A percentile compares a stretch with the other conserved stretches of the same genome.
Conservation (phyloP, 2,888 invertebrate species). For the Endotricha flammealis region DNA sequence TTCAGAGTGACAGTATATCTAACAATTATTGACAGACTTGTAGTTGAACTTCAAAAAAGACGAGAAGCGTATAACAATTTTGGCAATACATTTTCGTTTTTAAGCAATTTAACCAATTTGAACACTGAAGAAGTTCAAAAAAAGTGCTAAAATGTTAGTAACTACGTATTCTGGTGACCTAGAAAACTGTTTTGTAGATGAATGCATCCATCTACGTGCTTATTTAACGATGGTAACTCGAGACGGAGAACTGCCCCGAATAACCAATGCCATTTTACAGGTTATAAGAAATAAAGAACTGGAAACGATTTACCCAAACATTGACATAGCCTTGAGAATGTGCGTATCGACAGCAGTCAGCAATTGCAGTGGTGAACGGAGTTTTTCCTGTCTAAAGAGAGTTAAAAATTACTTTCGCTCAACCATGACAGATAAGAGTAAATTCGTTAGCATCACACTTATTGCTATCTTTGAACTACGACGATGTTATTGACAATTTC, state of each 20-base stretch:
- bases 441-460: too few relatives aligned
- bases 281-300: too few relatives aligned
- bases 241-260: too few relatives aligned
- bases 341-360: conserved; percentile 26
- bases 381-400: conserved; percentile 22
- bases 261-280: conserved; percentile 26
- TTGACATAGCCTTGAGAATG: conserved; percentile 29
- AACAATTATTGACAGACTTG: not conserved
- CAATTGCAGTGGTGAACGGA: conserved; percentile 26
- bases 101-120: not conserved
- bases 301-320: conserved; percentile 30
- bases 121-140: too few relatives aligned
- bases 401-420: conserved; percentile 28
- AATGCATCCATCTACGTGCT: not conserved
- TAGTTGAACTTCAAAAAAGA: conserved; percentile 3
- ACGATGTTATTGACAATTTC: conserved; percentile 3
- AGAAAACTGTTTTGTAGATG: not conserved
- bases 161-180: not conserved
- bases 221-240: too few relatives aligned
- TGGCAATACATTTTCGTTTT: not conserved
- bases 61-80: not conserved
- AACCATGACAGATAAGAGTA: too few relatives aligned
- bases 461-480: too few relatives aligned
- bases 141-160: not conserved
- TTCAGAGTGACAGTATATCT: not conserved